Conservation (phyloP, 2,888 invertebrate species). For the Heliconius sara region DNA sequence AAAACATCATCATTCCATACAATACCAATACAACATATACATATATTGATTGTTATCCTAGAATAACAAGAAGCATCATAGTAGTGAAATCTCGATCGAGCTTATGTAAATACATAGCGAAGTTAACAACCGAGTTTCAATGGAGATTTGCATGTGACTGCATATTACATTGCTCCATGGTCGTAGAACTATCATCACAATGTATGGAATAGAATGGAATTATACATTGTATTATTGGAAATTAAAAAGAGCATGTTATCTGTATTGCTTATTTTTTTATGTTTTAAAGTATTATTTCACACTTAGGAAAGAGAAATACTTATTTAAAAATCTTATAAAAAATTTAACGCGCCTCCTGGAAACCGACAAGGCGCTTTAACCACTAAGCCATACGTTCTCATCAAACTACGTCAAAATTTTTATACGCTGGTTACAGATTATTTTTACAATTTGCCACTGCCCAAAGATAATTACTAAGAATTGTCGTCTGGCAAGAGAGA, state of each 20-base stretch:
- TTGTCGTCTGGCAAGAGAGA: too few relatives aligned
- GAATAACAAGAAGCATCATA: slow-evolving; percentile 41
- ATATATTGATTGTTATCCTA: slow-evolving; percentile 38
- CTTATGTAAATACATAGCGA: slow-evolving; percentile 45
- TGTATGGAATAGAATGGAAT: slow-evolving; percentile 41
- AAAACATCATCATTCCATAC: not conserved
- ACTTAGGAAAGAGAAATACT: too few relatives aligned
- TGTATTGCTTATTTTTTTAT: too few relatives aligned
- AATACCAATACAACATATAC: not conserved
- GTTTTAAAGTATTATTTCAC: too few relatives aligned
- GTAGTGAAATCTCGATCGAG: slow-evolving; percentile 38
- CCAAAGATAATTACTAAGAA: too few relatives aligned
- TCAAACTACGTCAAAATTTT: too few relatives aligned
- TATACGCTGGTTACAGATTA: too few relatives aligned
- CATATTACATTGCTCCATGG: slow-evolving; percentile 47
- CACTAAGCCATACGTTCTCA: too few relatives aligned
- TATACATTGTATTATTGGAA: not conserved
- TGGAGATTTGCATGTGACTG: slow-evolving; percentile 51
- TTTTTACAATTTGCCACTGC: too few relatives aligned
- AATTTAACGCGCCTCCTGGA: too few relatives aligned
- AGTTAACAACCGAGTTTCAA: slow-evolving; percentile 47
- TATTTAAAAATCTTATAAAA: too few relatives aligned
- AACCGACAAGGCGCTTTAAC: too few relatives aligned
- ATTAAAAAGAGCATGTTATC: not conserved
- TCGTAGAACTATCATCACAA: slow-evolving; percentile 41